Conservation (phyloP, 92 coral and sea anemone genomes). For the Parazoanthus swiftii region DNA sequence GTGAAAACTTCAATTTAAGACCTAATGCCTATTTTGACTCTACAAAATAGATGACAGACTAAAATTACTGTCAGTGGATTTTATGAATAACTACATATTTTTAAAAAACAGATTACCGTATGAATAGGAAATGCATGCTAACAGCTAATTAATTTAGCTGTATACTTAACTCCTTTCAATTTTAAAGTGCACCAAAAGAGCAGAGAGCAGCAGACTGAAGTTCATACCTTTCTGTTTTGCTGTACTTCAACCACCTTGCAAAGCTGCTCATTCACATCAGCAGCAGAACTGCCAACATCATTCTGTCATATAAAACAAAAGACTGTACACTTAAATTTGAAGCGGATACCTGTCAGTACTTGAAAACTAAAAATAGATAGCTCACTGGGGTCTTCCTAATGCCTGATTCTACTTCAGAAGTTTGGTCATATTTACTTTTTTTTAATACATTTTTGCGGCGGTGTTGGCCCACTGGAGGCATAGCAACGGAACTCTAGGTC, state of each 20-base stretch:
- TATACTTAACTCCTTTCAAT: not conserved
- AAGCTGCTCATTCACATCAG: conserved; percentile 70
- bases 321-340: not conserved
- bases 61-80: too few relatives aligned
- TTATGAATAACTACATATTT: too few relatives aligned
- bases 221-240: conserved; percentile 68
- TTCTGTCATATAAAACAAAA: conserved; percentile 43
- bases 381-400: not conserved
- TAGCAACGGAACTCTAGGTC: too few relatives aligned
- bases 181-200: not conserved
- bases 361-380: not conserved
- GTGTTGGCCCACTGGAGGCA: too few relatives aligned
- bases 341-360: not conserved
- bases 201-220: not conserved
- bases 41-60: too few relatives aligned
- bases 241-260: conserved; percentile 97
- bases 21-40: too few relatives aligned
- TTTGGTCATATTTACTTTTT: too few relatives aligned
- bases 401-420: not conserved
- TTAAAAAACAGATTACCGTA: too few relatives aligned
- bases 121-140: too few relatives aligned
- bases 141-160: too few relatives aligned
- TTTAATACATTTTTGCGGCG: too few relatives aligned
- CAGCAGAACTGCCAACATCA: conserved; percentile 50
- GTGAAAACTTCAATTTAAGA: too few relatives aligned